These are phyloP conservation scores for Orchesella flavescens DNA, from an alignment of 2,888 invertebrate species.

Conservation along the genomic window DNA sequence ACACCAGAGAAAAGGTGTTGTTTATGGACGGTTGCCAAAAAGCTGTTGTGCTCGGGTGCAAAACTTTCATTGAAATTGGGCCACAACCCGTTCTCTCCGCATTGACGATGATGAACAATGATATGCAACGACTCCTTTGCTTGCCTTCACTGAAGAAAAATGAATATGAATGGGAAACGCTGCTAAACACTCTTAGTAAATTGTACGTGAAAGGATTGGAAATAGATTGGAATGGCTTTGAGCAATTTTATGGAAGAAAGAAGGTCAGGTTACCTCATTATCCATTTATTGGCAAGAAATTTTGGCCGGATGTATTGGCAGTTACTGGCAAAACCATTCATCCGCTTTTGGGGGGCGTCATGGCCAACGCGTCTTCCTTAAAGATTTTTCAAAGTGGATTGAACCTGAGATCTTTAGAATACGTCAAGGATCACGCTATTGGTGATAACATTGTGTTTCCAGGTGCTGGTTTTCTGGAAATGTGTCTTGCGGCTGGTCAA, in stretches of 20 bases:
- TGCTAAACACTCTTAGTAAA: slow-evolving; percentile 28
- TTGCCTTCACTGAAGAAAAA: slow-evolving; percentile 39
- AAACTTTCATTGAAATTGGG: slow-evolving; percentile 63
- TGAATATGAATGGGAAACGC: slow-evolving; percentile 26
- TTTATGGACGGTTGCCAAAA: slow-evolving; percentile 12
- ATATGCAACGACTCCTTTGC: neutral
- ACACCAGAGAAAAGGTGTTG: slow-evolving; percentile 4
- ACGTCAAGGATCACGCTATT: slow-evolving; percentile 37
- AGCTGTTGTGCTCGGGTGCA: slow-evolving; percentile 23
- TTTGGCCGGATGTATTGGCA: slow-evolving; percentile 27
- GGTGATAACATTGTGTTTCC: slow-evolving; percentile 39
- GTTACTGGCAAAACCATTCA: slow-evolving; percentile 11
- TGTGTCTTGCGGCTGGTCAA: slow-evolving; percentile 39
- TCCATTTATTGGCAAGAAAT: slow-evolving; percentile 43
- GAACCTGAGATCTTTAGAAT: neutral
- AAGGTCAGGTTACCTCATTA: slow-evolving; percentile 48
- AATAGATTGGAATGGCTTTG: slow-evolving; percentile 47
- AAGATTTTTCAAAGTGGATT: slow-evolving; percentile 14
- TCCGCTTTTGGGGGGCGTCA: slow-evolving; percentile 18
- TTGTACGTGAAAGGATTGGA: slow-evolving; percentile 28
- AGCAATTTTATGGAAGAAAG: slow-evolving; percentile 8
- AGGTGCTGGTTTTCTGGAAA: slow-evolving; percentile 44
- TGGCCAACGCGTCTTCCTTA: slow-evolving; percentile 2
- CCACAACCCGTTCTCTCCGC: slow-evolving; percentile 62
- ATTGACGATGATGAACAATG: slow-evolving; percentile 29